Conservation (phyloP, 2,888 invertebrate species). For the Ophioninae sp. region DNA sequence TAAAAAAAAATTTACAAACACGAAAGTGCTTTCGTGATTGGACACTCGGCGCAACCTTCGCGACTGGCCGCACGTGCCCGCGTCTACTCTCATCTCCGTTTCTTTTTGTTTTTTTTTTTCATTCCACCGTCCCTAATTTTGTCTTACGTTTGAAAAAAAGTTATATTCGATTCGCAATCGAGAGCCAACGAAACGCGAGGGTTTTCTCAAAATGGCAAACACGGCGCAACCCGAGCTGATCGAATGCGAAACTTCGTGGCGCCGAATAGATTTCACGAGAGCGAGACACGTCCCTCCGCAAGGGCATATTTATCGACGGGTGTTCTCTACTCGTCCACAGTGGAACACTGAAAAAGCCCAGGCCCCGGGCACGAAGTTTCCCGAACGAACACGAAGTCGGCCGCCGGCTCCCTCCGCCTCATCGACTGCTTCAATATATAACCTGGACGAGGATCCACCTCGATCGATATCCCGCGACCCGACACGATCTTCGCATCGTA, state of each 20-base stretch:
- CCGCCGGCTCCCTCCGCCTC: slow-evolving; percentile 38
- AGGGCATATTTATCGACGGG: slow-evolving; percentile 65
- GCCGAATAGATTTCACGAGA: neutral
- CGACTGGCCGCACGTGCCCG: slow-evolving; percentile 23
- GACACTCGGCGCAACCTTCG: slow-evolving; percentile 50
- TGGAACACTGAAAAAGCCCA: slow-evolving; percentile 68
- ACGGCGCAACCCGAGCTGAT: neutral
- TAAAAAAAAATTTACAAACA: slow-evolving; percentile 67
- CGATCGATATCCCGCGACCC: slow-evolving; percentile 58
- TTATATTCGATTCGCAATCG: neutral
- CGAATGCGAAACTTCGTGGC: neutral
- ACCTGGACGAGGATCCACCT: slow-evolving; percentile 63
- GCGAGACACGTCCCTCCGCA: slow-evolving; percentile 19
- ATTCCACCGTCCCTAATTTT: neutral
- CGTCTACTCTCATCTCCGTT: slow-evolving; percentile 17
- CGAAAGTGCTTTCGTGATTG: slow-evolving; percentile 45
- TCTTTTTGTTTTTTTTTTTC: neutral
- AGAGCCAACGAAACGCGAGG: neutral
- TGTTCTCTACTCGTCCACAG: slow-evolving; percentile 66
- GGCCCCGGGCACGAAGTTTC: slow-evolving; percentile 72
- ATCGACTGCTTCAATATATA: slow-evolving; percentile 46
- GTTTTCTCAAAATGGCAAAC: neutral
- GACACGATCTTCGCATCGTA: slow-evolving; percentile 42
- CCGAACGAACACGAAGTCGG: slow-evolving; percentile 70
- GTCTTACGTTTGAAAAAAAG: neutral